Conservation (phyloP, 2,113 vertebrate genomes). For the Oryzias woworae region DNA sequence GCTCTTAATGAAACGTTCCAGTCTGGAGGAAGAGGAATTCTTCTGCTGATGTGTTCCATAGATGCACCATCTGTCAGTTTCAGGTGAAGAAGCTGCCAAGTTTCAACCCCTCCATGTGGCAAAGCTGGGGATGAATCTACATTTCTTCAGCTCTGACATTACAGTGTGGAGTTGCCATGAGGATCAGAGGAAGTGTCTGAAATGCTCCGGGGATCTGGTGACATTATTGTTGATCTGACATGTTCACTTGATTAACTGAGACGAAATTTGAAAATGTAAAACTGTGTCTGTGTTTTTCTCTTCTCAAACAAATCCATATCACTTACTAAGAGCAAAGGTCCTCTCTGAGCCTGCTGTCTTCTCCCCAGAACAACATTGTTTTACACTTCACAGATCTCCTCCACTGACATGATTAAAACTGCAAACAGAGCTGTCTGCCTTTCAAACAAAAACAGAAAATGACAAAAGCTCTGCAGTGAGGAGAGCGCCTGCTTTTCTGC, state of each 20-base stretch:
- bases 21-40: constrained; percentile 39
- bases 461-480: constrained; percentile 52
- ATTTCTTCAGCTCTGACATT: too few relatives aligned
- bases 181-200: too few relatives aligned
- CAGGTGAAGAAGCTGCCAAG: constrained; percentile 27
- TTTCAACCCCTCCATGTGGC: constrained; percentile 3
- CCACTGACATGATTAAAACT: constrained; percentile 40
- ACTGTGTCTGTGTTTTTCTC: too few relatives aligned
- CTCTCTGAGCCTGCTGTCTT: constrained; percentile 1
- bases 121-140: background rate
- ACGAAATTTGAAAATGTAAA: too few relatives aligned
- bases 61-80: constrained; percentile 16
- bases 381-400: constrained; percentile 41
- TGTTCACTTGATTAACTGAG: too few relatives aligned
- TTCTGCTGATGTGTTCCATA: constrained; percentile 27
- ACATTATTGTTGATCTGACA: too few relatives aligned
- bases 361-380: constrained; percentile 21
- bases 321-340: constrained; percentile 21
- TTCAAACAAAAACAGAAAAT: constrained; percentile 66
- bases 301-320: constrained; percentile 3
- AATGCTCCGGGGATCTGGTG: too few relatives aligned
- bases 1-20: constrained; percentile 44
- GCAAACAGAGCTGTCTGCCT: constrained; percentile 61
- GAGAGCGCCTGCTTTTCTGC: constrained; percentile 19
- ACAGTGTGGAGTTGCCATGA: too few relatives aligned